Percentiles rank a stretch among this genome's conserved stretches.
phyloP scores from a whole-genome alignment of 2,113 vertebrate genomes.

The Psammodynastes pulverulentus region DNA sequence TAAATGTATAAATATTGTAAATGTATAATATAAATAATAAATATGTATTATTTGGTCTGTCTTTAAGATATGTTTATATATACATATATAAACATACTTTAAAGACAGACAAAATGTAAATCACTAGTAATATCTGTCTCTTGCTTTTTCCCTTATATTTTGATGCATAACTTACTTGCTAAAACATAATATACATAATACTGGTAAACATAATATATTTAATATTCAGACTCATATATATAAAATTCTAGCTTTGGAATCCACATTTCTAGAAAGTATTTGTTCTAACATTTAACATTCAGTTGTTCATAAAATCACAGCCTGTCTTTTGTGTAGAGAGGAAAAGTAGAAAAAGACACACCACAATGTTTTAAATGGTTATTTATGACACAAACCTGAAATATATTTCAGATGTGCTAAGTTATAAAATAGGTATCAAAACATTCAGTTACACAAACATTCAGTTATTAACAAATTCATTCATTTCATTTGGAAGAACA shows the following conservation, averaged over 20 bases:
- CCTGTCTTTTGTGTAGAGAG: background rate
- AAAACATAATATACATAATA: background rate
- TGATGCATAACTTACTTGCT: background rate
- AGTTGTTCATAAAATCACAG: background rate
- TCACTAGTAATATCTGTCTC: background rate
- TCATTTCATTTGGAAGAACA: background rate
- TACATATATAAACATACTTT: background rate
- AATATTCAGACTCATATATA: background rate
- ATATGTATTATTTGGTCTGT: background rate
- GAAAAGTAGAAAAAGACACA: background rate
- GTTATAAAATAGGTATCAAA: slow-evolving; percentile 52
- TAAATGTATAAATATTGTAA: no score
- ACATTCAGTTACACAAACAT: slow-evolving; percentile 69
- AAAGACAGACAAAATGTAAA: background rate
- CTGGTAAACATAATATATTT: no score
- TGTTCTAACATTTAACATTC: background rate
- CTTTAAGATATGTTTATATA: background rate
- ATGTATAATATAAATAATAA: no score
- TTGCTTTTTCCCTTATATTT: background rate
- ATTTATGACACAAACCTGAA: background rate
- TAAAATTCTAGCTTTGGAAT: background rate
- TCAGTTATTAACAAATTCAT: slow-evolving; percentile 41
- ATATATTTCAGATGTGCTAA: slow-evolving; percentile 1
- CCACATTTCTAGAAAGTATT: background rate
- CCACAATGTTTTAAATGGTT: background rate